phyloP scores from a whole-genome alignment of 2,797 vertebrate species.

The Ceryle rudis region DNA sequence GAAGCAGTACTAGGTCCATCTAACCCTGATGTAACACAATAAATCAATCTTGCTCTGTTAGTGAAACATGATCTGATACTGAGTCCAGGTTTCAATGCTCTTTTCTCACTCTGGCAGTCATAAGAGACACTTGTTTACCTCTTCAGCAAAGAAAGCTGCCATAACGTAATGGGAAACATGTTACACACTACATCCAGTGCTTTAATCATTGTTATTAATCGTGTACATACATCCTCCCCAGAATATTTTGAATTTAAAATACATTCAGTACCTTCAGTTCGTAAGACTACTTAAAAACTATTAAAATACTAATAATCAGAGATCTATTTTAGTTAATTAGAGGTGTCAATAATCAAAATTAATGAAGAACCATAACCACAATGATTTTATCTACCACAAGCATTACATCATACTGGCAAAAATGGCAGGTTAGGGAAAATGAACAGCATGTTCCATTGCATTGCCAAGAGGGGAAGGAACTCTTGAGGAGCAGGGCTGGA shows the following conservation, averaged over 20 bases:
- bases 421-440: background rate
- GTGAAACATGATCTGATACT: constrained; percentile 72
- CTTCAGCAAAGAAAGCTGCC: constrained; percentile 29
- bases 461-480: background rate
- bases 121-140: constrained; percentile 42
- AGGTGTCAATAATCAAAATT: background rate
- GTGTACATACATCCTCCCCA: background rate
- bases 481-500: background rate
- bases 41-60: constrained; percentile 74
- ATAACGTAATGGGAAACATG: constrained; percentile 4
- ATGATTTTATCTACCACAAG: background rate
- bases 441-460: background rate
- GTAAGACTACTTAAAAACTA: background rate
- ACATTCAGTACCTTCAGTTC: background rate
- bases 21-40: constrained; percentile 72
- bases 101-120: constrained; percentile 21
- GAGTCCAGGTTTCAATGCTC: constrained; percentile 49
- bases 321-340: background rate
- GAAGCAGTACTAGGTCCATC: constrained; percentile 76
- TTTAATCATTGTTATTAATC: constrained; percentile 42
- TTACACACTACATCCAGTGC: background rate
- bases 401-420: background rate
- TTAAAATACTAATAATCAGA: background rate
- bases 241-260: background rate
- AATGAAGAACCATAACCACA: background rate